These are phyloP conservation scores for Nycticryphes semicollaris DNA, from an alignment of 2,113 vertebrate genomes.

Conservation along the genomic window DNA sequence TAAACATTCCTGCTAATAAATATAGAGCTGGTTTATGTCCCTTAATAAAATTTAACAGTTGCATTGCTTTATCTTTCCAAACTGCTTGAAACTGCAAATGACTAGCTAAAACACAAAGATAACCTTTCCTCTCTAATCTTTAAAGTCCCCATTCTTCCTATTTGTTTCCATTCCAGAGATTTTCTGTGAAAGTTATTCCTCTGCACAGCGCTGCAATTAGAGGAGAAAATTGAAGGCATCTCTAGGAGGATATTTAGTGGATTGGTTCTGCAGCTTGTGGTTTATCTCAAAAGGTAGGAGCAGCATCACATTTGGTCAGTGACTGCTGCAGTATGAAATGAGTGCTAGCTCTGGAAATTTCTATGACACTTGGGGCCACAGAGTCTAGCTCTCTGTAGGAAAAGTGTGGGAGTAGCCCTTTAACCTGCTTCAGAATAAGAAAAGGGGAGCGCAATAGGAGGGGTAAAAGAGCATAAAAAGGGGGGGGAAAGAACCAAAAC, in stretches of 20 bases:
- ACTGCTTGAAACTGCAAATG: background rate
- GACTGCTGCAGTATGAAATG: background rate
- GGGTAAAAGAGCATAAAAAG: background rate
- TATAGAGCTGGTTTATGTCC: background rate
- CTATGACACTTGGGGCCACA: background rate
- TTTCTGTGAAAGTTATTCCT: background rate
- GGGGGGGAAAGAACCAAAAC: background rate
- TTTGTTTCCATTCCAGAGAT: background rate
- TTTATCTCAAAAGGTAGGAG: background rate
- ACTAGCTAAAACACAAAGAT: constrained; percentile 13
- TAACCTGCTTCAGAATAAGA: background rate
- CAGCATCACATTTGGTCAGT: background rate
- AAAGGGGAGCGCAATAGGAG: background rate
- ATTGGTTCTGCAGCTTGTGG: background rate
- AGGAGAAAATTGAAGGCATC: background rate
- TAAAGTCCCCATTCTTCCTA: background rate
- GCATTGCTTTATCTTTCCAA: background rate
- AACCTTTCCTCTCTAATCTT: background rate
- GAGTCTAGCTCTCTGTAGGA: background rate
- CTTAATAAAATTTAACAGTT: background rate
- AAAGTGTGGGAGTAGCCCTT: background rate
- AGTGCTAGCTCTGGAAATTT: background rate
- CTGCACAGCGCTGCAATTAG: background rate
- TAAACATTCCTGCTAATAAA: background rate
- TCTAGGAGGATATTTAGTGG: background rate